Evolutionary conservation across 2,113 vertebrate genomes (phyloP).

Genomic region (Phalacrocorax carbo): DNA sequence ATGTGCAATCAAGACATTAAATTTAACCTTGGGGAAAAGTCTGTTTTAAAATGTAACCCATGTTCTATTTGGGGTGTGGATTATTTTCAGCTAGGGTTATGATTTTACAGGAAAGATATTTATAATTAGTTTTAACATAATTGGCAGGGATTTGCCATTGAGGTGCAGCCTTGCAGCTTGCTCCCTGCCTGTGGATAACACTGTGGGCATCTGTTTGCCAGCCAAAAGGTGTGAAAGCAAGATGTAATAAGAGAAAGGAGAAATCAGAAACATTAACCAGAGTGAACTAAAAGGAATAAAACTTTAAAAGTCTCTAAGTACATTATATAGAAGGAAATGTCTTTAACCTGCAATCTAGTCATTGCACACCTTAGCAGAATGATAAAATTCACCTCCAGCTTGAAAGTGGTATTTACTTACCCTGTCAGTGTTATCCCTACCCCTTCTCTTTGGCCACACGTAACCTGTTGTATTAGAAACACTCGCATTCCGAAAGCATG

Average conservation of each 20-base stretch:
- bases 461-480: background rate
- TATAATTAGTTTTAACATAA: slow-evolving; percentile 59
- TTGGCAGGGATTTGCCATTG: slow-evolving; percentile 33
- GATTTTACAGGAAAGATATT: slow-evolving; percentile 49
- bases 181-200: slow-evolving; percentile 34
- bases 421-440: background rate
- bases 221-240: slow-evolving; percentile 27
- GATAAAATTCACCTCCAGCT: slow-evolving; percentile 14
- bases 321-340: background rate
- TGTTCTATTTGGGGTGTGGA: slow-evolving; percentile 20
- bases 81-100: slow-evolving; percentile 47
- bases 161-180: slow-evolving; percentile 27
- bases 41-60: slow-evolving; percentile 14
- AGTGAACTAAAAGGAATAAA: background rate
- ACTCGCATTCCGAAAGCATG: background rate
- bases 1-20: slow-evolving; percentile 37
- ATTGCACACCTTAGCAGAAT: background rate
- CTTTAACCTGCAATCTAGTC: background rate
- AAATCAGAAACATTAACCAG: background rate
- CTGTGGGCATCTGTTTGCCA: slow-evolving; percentile 22
- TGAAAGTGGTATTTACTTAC: background rate
- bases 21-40: background rate
- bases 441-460: background rate
- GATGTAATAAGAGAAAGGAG: background rate
- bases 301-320: background rate